These are phyloP conservation scores for Agrypnus murinus DNA, from an alignment of 2,888 invertebrate species.

Conservation along the genomic window DNA sequence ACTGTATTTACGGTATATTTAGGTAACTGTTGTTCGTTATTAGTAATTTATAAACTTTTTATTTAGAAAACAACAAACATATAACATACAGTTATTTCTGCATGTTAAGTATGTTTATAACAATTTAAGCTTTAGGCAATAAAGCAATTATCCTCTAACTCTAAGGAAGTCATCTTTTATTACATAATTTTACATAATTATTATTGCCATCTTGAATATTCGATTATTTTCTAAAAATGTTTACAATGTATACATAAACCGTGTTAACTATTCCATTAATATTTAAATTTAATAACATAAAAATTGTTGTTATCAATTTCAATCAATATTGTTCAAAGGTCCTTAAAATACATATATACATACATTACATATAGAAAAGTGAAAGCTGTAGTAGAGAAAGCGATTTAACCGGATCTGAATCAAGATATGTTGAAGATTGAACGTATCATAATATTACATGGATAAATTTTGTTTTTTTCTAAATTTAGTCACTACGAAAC, in stretches of 20 bases:
- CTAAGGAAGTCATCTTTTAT: too few species aligned
- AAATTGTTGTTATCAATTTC: not conserved
- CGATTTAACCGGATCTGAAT: slow-evolving; percentile 52
- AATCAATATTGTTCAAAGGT: slow-evolving; percentile 13
- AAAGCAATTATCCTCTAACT: slow-evolving; percentile 6
- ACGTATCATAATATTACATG: slow-evolving; percentile 23
- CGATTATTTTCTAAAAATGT: too few species aligned
- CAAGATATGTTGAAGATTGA: slow-evolving; percentile 28
- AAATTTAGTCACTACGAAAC: too few species aligned
- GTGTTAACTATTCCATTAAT: too few species aligned
- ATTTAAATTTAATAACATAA: too few species aligned
- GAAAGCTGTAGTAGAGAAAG: slow-evolving; percentile 60
- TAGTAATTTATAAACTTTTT: slow-evolving; percentile 13
- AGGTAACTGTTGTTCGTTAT: not conserved
- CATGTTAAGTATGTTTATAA: slow-evolving; percentile 6
- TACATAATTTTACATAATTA: too few species aligned
- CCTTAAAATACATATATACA: slow-evolving; percentile 4
- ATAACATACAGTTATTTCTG: slow-evolving; percentile 22
- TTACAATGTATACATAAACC: too few species aligned
- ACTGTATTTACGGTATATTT: slow-evolving; percentile 1
- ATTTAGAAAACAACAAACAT: not conserved
- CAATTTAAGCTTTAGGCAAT: not conserved
- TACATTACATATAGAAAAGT: slow-evolving; percentile 52
- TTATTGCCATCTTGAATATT: too few species aligned
- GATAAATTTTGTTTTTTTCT: not conserved